Evolutionary conservation across 2,888 invertebrate genomes (phyloP).

Genomic region (Leucania comma): DNA sequence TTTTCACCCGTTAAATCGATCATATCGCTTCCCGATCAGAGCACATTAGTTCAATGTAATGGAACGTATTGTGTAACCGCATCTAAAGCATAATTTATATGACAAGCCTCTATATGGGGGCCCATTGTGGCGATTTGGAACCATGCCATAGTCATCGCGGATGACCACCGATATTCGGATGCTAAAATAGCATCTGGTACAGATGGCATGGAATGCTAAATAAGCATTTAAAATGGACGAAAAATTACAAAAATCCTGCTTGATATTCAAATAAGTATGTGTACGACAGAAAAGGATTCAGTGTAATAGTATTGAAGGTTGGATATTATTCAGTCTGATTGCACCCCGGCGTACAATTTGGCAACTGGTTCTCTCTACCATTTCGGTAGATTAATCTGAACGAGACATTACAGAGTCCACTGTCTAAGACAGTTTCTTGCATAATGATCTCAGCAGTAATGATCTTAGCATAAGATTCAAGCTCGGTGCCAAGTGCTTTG

Average conservation of each 20-base stretch:
- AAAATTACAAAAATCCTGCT: slow-evolving; percentile 25
- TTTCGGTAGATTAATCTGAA: slow-evolving; percentile 66
- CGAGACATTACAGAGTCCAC: slow-evolving; percentile 51
- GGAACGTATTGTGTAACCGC: slow-evolving; percentile 78
- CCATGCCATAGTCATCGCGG: slow-evolving; percentile 77
- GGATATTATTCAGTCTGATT: slow-evolving; percentile 47
- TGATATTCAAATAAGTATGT: slow-evolving; percentile 21
- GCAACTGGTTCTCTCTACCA: slow-evolving; percentile 41
- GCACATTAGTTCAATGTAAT: slow-evolving; percentile 78
- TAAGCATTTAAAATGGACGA: slow-evolving; percentile 31
- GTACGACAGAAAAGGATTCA: slow-evolving; percentile 39
- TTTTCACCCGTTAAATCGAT: slow-evolving; percentile 56
- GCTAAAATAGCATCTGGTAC: slow-evolving; percentile 65
- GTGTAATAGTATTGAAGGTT: slow-evolving; percentile 34
- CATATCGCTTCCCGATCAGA: slow-evolving; percentile 58
- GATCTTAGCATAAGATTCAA: slow-evolving; percentile 62
- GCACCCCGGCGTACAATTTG: slow-evolving; percentile 57
- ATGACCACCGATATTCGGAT: slow-evolving; percentile 68
- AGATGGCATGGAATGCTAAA: slow-evolving; percentile 40
- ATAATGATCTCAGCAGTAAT: slow-evolving; percentile 64
- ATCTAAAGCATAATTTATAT: slow-evolving; percentile 80
- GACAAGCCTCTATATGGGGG: slow-evolving; percentile 73
- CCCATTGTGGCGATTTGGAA: slow-evolving; percentile 81
- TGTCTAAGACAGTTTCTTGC: slow-evolving; percentile 67
- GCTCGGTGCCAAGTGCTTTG: slow-evolving; percentile 60